These are phyloP conservation scores for Polyommatus iphigenia DNA, from an alignment of 2,888 invertebrate species.

Conservation along the genomic window DNA sequence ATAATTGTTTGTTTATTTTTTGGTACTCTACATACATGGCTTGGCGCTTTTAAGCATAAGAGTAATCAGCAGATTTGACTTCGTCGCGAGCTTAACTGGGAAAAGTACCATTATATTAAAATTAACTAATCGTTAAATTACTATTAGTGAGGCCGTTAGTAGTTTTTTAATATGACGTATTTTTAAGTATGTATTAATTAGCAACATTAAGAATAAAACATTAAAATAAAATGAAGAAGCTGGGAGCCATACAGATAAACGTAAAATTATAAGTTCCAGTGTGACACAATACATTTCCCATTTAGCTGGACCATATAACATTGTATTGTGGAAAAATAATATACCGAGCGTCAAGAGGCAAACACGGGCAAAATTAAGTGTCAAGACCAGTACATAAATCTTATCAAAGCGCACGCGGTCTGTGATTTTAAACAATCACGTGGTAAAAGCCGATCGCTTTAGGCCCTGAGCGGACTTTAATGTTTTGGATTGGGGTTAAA, in stretches of 20 bases:
- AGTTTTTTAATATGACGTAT: no score
- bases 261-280: background rate
- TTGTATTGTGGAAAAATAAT: constrained; percentile 39
- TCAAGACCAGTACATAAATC: constrained; percentile 71
- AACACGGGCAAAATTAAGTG: constrained; percentile 69
- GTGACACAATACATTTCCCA: constrained; percentile 18
- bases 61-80: no score
- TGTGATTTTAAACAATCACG: constrained; percentile 71
- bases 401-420: constrained; percentile 65
- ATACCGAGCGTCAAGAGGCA: constrained; percentile 54
- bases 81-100: no score
- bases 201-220: background rate
- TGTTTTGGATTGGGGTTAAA: constrained; percentile 16
- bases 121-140: no score
- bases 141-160: no score
- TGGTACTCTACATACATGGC: no score
- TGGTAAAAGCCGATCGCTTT: constrained; percentile 35
- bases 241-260: background rate
- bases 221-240: background rate
- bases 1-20: no score
- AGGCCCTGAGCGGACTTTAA: constrained; percentile 16
- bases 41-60: no score
- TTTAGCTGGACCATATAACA: constrained; percentile 26
- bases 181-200: no score
- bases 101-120: no score